Evolutionary conservation across 2,113 vertebrate species (phyloP), one percentile per base, ranked within the genome.

Genomic region (Larimichthys crocea): DNA sequence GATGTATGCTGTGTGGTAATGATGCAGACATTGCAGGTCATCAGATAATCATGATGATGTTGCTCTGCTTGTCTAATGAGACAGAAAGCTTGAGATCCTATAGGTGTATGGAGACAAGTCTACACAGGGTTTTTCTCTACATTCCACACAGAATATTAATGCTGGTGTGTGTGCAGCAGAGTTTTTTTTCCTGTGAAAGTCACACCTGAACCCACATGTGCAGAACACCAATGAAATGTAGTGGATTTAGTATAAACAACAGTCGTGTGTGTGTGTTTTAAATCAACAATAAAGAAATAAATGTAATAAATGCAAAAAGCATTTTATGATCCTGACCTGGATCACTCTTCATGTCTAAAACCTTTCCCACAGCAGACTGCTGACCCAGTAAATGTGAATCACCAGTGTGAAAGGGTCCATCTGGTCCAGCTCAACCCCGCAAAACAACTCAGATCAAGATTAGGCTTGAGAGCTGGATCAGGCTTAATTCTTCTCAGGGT

Each of bases 61-160:
- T 61, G 49, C 73, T 67, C 26, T 61, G 19, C 60, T 83, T 60
- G 57, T 82, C 42, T 86, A 77, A 76, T 74, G 60, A 78, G 61
- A 83, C 46, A 75, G 22, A 74, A 76, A 63, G 40, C 56, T 78
- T 40, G 35, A 49, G n/a, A 48, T 82, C n/a, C 53, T 61, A 14
- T 19, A n/a, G 26, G 35, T 55, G 46, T n/a, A 48, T 14, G 20
- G 19, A 35, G 42, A 29, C 31, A 31, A 31, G 63, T 50, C 24
- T 44, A 31, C 68, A 66, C 3, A 10, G 14, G 44, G 6, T 3
- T 66, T 49, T 49, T 48, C 40, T 40, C 26, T 15, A 64, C 12
- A 22, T 63, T 79, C 11, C 11, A 46, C 50, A 46, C 3, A 52
- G 9, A 74, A 16, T 1, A 50, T 62, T 20, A 19, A 8, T 42